Percentiles rank a stretch among this genome's conserved stretches.
phyloP scores from a whole-genome alignment of 2,113 vertebrate genomes.

The Takifugu bimaculatus region DNA sequence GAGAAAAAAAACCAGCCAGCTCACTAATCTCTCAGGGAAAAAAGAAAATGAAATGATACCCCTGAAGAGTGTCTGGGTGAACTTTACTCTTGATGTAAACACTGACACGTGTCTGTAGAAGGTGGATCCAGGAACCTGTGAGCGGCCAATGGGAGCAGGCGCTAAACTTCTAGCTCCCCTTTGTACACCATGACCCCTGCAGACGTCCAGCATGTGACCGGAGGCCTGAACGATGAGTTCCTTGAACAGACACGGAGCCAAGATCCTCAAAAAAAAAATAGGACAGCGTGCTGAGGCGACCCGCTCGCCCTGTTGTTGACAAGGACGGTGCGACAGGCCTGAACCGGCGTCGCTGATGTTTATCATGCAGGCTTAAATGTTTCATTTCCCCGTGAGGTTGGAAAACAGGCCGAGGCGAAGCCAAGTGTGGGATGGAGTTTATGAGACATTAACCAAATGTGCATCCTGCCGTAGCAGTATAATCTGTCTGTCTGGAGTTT shows the following conservation, averaged over 20 bases:
- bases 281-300: conserved; percentile 7
- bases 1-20: conserved; percentile 25
- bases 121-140: conserved; percentile 12
- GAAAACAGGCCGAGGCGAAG: not conserved
- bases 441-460: too few relatives aligned
- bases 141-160: conserved; percentile 18
- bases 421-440: too few relatives aligned
- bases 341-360: conserved; percentile 8
- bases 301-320: conserved; percentile 8
- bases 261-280: not conserved
- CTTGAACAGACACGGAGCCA: not conserved
- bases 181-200: conserved; percentile 47
- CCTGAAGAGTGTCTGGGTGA: not conserved
- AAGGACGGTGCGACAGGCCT: conserved; percentile 11
- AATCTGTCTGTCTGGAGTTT: not conserved
- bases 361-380: conserved; percentile 14
- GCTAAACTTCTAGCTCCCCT: conserved; percentile 22
- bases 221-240: conserved; percentile 11
- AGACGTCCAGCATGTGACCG: conserved; percentile 47
- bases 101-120: conserved; percentile 22
- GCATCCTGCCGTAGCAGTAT: too few relatives aligned
- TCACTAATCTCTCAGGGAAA: conserved; percentile 29
- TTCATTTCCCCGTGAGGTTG: not conserved
- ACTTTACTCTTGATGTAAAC: conserved; percentile 30
- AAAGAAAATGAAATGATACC: conserved; percentile 14